These are phyloP conservation scores for Neodon shergylaensis DNA, from an alignment of 2,113 vertebrate genomes.

Conservation along the genomic window DNA sequence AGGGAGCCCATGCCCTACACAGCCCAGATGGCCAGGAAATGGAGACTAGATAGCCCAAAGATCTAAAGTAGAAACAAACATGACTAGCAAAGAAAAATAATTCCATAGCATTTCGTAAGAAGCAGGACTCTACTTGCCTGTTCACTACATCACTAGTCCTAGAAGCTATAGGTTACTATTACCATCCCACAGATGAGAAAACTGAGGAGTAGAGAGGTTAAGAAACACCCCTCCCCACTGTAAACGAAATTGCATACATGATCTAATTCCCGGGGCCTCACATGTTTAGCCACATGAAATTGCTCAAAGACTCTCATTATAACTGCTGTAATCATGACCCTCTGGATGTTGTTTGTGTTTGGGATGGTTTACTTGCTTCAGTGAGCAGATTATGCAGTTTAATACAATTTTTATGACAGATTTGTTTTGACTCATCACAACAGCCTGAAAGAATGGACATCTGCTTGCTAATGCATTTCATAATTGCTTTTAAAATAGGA, in stretches of 20 bases:
- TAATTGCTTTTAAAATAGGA: conserved; percentile 66
- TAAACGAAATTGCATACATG: not conserved
- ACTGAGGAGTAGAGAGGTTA: not conserved
- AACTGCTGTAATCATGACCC: not conserved
- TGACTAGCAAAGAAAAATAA: not conserved
- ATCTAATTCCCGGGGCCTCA: not conserved
- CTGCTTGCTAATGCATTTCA: conserved; percentile 58
- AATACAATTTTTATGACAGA: conserved; percentile 67
- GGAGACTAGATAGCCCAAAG: not conserved
- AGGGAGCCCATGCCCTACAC: not conserved
- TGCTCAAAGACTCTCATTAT: not conserved
- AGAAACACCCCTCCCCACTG: not conserved
- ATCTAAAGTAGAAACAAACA: not conserved
- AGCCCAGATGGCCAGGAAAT: not conserved
- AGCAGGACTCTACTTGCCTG: not conserved
- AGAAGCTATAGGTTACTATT: not conserved
- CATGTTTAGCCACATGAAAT: not conserved
- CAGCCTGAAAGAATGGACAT: conserved; percentile 50
- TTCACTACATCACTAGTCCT: not conserved
- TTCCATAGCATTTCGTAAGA: not conserved
- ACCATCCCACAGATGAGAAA: conserved; percentile 5
- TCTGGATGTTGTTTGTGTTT: conserved; percentile 42
- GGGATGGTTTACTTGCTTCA: conserved; percentile 57
- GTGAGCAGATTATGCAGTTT: conserved; percentile 60
- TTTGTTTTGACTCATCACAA: conserved; percentile 68